phyloP scores from a whole-genome alignment of 2,888 invertebrate species.

The Dione vanillae region DNA sequence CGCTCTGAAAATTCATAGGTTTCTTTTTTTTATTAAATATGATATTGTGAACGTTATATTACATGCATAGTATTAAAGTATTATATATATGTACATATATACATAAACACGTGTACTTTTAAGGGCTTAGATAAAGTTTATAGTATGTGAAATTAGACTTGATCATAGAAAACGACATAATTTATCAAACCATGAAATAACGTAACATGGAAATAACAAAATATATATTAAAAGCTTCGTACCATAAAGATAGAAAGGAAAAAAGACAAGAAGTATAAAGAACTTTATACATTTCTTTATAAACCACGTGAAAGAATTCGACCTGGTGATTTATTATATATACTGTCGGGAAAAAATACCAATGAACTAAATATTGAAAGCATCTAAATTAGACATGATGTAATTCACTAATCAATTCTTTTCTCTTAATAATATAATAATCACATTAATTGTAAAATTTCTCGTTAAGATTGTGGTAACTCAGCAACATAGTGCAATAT shows the following conservation, averaged over 20 bases:
- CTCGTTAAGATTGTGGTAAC: too few relatives aligned
- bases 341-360: background rate
- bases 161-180: too few relatives aligned
- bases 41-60: background rate
- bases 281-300: background rate
- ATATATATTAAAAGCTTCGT: too few relatives aligned
- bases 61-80: too few relatives aligned
- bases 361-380: background rate
- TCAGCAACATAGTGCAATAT: too few relatives aligned
- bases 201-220: too few relatives aligned
- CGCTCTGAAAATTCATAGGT: conserved; percentile 23
- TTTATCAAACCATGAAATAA: too few relatives aligned
- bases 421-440: background rate
- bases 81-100: background rate
- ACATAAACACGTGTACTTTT: too few relatives aligned
- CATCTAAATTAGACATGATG: background rate
- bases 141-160: too few relatives aligned
- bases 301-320: background rate
- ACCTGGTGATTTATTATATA: background rate
- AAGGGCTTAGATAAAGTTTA: too few relatives aligned
- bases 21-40: background rate
- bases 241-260: background rate
- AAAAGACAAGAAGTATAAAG: background rate
- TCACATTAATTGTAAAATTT: too few relatives aligned
- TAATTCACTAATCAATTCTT: background rate